Evolutionary conservation across 2,888 invertebrate genomes (phyloP), one percentile per base, ranked within the genome.

Genomic region (Rhagonycha lutea): DNA sequence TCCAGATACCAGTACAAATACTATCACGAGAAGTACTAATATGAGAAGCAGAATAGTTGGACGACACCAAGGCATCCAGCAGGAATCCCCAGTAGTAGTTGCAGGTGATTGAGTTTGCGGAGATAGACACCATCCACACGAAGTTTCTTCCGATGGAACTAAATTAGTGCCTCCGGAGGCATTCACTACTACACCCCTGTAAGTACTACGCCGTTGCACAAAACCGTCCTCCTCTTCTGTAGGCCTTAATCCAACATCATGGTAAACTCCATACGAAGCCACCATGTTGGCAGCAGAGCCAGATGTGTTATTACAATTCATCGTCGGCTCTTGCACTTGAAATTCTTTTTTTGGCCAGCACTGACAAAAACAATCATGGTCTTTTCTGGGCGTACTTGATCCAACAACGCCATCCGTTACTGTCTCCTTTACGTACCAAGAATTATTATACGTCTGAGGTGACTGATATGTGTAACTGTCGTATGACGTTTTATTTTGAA

Each of bases 1-100:
- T 70, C 91, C 91, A 79, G 91, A 91, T 79, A 91, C 89, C 83
- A 91, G 86, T 26, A 91, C 89, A 84, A 91, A 91, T 76, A 91
- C 88, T 77, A 91, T 88, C 78, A 91, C 89, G 79, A 91, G 87
- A 68, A 91, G 87, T 69, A 91, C 89, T 78, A 91, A 86, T 32
- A 91, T 87, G 32, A 91, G 88, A 69, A 91, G 86, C 62, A 91
- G 86, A 79, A 91, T 89, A 0, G 91, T 90, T 4, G 91, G 91
- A 80, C 90, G 88, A 85, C 91, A 91, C 90, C 91, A 91, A 62
- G 89, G 88, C 80, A 87, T 86, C 80, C 88, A 87, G 73, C 86
- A 86, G 78, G 89, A 88, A 14, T 77, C 63, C 14, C 73, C 78
- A 10, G 78, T 70, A 68, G 77, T 69, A 12, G 78, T 71, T 14